Conservation (phyloP, 2,888 invertebrate species). For the Hyposoter dolosus region DNA sequence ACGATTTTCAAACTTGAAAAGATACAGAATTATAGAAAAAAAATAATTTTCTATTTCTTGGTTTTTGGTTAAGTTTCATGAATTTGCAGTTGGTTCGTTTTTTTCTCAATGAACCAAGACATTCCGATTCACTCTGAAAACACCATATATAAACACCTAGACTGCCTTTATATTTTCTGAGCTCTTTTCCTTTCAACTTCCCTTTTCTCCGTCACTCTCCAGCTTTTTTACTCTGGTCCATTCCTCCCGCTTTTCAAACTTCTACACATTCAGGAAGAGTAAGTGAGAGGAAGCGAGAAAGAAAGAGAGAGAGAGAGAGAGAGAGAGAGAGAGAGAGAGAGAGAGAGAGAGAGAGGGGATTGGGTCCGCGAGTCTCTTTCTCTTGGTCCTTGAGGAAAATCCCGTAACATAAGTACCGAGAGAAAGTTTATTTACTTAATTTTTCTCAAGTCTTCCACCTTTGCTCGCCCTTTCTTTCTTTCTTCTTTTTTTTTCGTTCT, state of each 20-base stretch:
- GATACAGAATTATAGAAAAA: too few species aligned
- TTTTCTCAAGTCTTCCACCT: constrained; percentile 47
- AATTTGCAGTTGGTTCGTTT: neutral
- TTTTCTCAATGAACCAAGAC: neutral
- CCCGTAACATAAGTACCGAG: constrained; percentile 64
- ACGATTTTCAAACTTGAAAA: too few species aligned
- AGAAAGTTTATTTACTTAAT: constrained; percentile 67
- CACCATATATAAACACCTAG: constrained; percentile 56
- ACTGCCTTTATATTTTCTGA: constrained; percentile 48
- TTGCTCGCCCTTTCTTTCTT: constrained; percentile 1
- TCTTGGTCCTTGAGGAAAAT: constrained; percentile 50
- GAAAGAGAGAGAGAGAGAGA: neutral
- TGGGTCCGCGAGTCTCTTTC: constrained; percentile 29
- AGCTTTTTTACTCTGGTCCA: constrained; percentile 32
- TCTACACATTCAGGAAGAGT: constrained; percentile 28
- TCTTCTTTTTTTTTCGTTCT: neutral
- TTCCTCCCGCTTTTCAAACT: constrained; percentile 32
- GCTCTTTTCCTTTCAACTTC: constrained; percentile 62
- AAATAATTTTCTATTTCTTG: neutral
- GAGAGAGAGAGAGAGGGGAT: neutral
- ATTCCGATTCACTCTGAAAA: neutral
- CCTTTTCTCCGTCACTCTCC: constrained; percentile 50
- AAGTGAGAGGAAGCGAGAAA: neutral
- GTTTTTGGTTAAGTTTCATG: constrained; percentile 7
- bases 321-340: neutral